phyloP scores from a whole-genome alignment of 2,797 vertebrate species.

The Yasuhikotakia modesta region DNA sequence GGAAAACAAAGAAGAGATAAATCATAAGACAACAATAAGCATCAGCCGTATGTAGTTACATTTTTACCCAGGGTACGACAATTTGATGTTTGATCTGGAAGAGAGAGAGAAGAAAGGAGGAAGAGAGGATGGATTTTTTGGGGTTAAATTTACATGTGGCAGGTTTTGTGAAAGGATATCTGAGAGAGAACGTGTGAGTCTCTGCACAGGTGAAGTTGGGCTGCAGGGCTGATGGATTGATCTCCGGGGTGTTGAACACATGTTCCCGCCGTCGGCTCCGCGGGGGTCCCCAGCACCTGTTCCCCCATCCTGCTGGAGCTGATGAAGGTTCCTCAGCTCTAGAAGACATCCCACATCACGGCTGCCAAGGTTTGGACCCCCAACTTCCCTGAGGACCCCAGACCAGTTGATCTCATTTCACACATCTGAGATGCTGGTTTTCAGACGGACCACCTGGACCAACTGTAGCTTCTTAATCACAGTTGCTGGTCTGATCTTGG shows the following conservation, averaged over 20 bases:
- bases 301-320: slow-evolving; percentile 19
- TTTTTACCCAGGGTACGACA: too few species aligned
- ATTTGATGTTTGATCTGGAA: too few species aligned
- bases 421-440: slow-evolving; percentile 37
- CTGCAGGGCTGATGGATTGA: slow-evolving; percentile 34
- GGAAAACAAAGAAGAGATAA: too few species aligned
- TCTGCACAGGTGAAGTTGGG: slow-evolving; percentile 24
- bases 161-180: too few species aligned
- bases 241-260: slow-evolving; percentile 57
- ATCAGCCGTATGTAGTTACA: too few species aligned
- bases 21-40: too few species aligned
- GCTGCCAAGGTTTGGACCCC: slow-evolving; percentile 20
- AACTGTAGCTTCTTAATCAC: slow-evolving; percentile 32
- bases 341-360: slow-evolving; percentile 29
- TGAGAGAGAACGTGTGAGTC: slow-evolving; percentile 9
- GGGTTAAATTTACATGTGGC: too few species aligned
- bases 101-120: too few species aligned
- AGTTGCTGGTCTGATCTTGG: neutral
- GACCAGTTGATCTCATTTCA: slow-evolving; percentile 40
- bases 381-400: slow-evolving; percentile 5
- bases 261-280: slow-evolving; percentile 29
- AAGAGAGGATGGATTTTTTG: too few species aligned
- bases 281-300: slow-evolving; percentile 41
- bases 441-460: slow-evolving; percentile 44
- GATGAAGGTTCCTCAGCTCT: slow-evolving; percentile 43